phyloP scores from a whole-genome alignment of 2,113 vertebrate genomes.

The Dromaius novaehollandiae region DNA sequence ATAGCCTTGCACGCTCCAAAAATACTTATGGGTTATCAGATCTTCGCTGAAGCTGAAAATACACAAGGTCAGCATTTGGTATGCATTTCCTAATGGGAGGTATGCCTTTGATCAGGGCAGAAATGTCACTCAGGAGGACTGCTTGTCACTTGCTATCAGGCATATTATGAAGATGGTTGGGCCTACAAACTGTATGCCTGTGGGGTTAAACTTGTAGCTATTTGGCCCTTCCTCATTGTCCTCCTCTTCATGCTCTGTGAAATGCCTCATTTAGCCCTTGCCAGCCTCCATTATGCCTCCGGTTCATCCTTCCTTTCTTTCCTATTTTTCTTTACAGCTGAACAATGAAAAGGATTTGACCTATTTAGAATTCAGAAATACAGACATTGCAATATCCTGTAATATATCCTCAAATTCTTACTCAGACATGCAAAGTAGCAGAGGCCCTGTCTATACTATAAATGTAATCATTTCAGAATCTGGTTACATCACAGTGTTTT shows the following conservation, averaged over 20 bases:
- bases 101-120: neutral
- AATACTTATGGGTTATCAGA: neutral
- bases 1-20: neutral
- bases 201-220: neutral
- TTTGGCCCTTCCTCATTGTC: neutral
- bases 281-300: neutral
- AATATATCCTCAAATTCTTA: conserved; percentile 50
- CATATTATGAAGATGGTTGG: neutral
- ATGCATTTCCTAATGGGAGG: neutral
- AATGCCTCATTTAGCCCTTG: neutral
- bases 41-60: conserved; percentile 1
- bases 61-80: neutral
- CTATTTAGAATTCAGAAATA: conserved; percentile 50
- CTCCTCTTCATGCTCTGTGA: neutral
- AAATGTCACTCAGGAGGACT: neutral
- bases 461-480: conserved; percentile 24
- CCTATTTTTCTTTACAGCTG: neutral
- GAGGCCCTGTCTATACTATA: conserved; percentile 30
- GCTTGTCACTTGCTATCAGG: neutral
- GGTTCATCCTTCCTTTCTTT: neutral
- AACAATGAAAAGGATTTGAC: conserved; percentile 18
- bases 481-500: conserved; percentile 34
- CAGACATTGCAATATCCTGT: conserved; percentile 65
- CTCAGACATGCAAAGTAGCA: conserved; percentile 47
- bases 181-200: neutral